Evolutionary conservation across 2,888 invertebrate species (phyloP), one percentile per base, ranked within the genome.

Genomic region (Gerris lacustris): DNA sequence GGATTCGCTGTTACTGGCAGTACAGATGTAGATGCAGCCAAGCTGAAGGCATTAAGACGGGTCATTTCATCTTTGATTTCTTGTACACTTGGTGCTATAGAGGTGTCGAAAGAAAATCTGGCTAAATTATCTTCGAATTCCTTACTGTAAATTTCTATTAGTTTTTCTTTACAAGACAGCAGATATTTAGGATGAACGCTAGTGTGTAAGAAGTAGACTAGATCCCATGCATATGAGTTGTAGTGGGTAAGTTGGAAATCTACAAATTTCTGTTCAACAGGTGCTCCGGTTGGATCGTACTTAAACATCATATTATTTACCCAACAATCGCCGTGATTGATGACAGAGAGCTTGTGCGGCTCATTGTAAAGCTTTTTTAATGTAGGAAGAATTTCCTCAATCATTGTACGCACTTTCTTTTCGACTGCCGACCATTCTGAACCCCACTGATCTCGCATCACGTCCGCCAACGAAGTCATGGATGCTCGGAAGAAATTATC

Each of bases 261-360:
- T 31, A 72, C 70, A 43, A 72, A 69, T 45, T 70, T 72, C 15
- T 11, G 15, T 55, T 55, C 11, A 11, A 55, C 15, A 11, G 55
- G 55, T 11, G 55, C 55, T 11, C 55, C 55, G 9, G 9, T 9
- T 9, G 2, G 68, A 44, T 70, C 70, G 45, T 73, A 72, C 45
- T 73, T 73, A 69, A 73, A 73, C 71, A 73, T 69, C 43, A 72
- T 68, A 55, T 73, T 73, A 64, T 67, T 69, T 2, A 67, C 69
- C 73, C 73, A 73, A 47, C 68, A 70, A 66, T 73, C 73, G 5
- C 73, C 73, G 63, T 73, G 73, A 47, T 72, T 72, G n/a, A 73
- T 18, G 5, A 72, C 72, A 43, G 70, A 67, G 44, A 71, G 72
- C n/a, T 68, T 71, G 44, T 70, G 62, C 15, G 68, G 68, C 45